Evolutionary conservation across 2,797 vertebrate species (phyloP).

Genomic region (Thalassophryne amazonica): DNA sequence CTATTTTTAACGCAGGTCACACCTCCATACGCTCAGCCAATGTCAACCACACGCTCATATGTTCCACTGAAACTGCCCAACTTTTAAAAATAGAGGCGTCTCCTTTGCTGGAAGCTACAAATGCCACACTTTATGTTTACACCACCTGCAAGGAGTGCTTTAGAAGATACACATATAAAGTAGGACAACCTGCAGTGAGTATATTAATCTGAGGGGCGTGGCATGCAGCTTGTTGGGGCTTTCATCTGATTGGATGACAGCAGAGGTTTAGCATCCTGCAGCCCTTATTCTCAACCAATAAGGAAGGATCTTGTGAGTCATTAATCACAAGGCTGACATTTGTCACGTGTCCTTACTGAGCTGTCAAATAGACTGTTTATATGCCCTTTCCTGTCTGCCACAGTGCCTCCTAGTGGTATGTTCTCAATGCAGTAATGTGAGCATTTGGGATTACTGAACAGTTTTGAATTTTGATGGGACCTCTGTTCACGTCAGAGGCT

Average conservation of each 20-base stretch:
- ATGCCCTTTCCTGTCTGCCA: constrained; percentile 16
- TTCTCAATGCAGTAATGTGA: constrained; percentile 1
- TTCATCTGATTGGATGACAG: constrained; percentile 17
- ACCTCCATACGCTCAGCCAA: constrained; percentile 18
- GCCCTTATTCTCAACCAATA: constrained; percentile 7
- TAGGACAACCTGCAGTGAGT: background rate
- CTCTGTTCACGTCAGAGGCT: constrained; percentile 15
- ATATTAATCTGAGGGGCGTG: background rate
- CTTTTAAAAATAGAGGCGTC: too few relatives aligned
- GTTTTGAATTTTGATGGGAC: constrained; percentile 36
- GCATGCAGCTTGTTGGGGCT: background rate
- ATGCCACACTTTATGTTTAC: too few relatives aligned
- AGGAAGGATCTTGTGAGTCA: constrained; percentile 28
- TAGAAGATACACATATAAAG: too few relatives aligned
- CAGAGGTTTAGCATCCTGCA: constrained; percentile 6
- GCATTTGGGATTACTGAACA: constrained; percentile 17
- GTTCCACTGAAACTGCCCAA: background rate
- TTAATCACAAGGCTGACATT: constrained; percentile 37
- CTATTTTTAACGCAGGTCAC: constrained; percentile 56
- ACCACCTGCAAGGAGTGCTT: too few relatives aligned
- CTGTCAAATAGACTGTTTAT: constrained; percentile 36
- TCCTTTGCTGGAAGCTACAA: too few relatives aligned
- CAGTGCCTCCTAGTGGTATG: constrained; percentile 16
- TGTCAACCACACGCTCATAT: background rate
- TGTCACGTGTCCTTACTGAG: constrained; percentile 50